Evolutionary conservation across 2,888 invertebrate species (phyloP), one percentile per base, ranked within the genome.

Genomic region (Antheraea yamamai): DNA sequence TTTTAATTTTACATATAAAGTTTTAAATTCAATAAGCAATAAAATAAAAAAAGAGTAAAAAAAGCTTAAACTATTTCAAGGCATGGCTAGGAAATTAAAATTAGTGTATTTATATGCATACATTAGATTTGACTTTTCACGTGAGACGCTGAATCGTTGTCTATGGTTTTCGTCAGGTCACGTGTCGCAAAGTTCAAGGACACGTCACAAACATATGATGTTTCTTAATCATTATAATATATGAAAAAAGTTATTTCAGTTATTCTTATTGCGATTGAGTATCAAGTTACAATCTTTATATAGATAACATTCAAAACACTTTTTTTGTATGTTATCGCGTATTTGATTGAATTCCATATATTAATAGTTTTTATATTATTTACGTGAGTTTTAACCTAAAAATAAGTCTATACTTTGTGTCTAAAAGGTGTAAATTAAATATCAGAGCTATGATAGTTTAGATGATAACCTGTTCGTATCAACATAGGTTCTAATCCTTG

Each of bases 51-150:
- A n/a, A n/a, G n/a, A 30, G 30, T 30, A 58, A 58, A n/a, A 61
- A 20, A n/a, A n/a, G 7, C 7, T 61, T 20, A 61, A 74, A 70
- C 55, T 82, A 76, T 20, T 20, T 55, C 55, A 55, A 55, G 3
- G 55, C 18, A 1, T 8, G 55, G 18, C 55, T 4, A 55, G 55
- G 55, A 10, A 55, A 55, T 30, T 80, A 81, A 78, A 8, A 39
- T 76, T 76, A 73, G 35, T 39, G 35, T 30, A 75, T 77, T 81
- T 82, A 66, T 82, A 81, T 78, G 73, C 78, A 77, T 74, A 23
- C 78, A 73, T 74, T 16, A 55, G 2, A 74, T 70, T 74, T 23
- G 52, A 55, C 55, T 14, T 70, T 68, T 74, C 68, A 68, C 74
- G 68, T 61, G 20, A 70, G 14, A 70, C 0, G 68, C 4, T 20